These are phyloP conservation scores for Drosophila malerkotliana DNA, from an alignment of 1,140 invertebrate species.

Conservation along the genomic window DNA sequence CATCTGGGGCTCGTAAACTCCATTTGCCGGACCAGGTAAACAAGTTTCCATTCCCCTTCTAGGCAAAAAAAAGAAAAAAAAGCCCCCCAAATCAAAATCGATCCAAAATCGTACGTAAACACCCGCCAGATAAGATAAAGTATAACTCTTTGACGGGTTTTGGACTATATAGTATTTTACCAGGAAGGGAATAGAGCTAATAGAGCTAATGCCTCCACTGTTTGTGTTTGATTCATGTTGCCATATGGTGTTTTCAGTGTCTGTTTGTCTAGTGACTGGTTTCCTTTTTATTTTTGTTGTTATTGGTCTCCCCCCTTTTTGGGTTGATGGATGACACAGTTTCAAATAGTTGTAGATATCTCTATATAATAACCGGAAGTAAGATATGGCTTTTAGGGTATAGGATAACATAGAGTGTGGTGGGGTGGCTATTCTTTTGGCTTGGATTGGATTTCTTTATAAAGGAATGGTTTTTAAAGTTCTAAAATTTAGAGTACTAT, in stretches of 20 bases:
- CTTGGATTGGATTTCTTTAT: too few species aligned
- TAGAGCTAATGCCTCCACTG: conserved; percentile 24
- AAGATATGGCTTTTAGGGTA: background rate
- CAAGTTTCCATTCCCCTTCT: conserved; percentile 2
- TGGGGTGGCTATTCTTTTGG: too few species aligned
- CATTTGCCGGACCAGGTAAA: conserved; percentile 30
- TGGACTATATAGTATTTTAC: background rate
- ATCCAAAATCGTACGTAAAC: conserved; percentile 42
- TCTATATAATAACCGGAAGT: background rate
- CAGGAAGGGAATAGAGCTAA: background rate
- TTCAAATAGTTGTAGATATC: background rate
- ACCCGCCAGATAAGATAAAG: conserved; percentile 32
- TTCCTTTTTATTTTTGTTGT: background rate
- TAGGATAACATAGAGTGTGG: background rate
- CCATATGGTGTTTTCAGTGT: conserved; percentile 26
- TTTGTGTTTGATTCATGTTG: conserved; percentile 19
- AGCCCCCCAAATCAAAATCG: conserved; percentile 44
- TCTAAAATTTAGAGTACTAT: too few species aligned
- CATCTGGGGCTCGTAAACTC: conserved; percentile 45
- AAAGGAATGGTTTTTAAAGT: too few species aligned
- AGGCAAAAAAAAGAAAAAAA: background rate
- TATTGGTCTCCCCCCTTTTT: background rate
- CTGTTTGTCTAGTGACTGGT: conserved; percentile 29
- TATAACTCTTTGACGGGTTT: conserved; percentile 29
- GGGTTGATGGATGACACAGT: conserved; percentile 22